Percentiles rank a stretch among this genome's conserved stretches.
These are phyloP conservation scores for Dolichallabes microphthalmus DNA, from an alignment of 2,113 vertebrate genomes.

Conservation along the genomic window DNA sequence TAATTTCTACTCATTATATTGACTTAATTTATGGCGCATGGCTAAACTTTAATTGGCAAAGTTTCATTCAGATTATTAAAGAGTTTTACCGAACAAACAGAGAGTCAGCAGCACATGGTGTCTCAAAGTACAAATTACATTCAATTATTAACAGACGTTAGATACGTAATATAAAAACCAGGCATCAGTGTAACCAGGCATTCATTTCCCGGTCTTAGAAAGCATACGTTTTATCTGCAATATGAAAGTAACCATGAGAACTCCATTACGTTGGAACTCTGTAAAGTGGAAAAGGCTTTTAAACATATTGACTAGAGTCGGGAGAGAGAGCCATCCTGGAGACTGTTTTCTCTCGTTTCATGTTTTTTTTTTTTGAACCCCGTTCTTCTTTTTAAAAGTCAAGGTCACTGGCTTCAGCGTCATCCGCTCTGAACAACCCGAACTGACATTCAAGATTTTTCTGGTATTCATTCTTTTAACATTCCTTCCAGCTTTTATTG, in stretches of 20 bases:
- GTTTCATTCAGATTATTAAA: too few species aligned
- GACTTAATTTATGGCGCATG: too few species aligned
- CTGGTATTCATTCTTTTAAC: not conserved
- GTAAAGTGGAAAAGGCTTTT: slow-evolving; percentile 26
- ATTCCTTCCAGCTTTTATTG: slow-evolving; percentile 18
- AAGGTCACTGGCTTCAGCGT: slow-evolving; percentile 41
- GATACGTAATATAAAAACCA: not conserved
- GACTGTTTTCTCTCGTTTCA: slow-evolving; percentile 6
- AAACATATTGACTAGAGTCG: slow-evolving; percentile 19
- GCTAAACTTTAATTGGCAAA: too few species aligned
- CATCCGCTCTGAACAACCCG: slow-evolving; percentile 1
- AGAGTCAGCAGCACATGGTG: not conserved
- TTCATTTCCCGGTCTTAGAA: not conserved
- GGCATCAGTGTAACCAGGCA: too few species aligned
- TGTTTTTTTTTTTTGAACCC: slow-evolving; percentile 34
- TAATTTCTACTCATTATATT: too few species aligned
- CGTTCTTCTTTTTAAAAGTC: slow-evolving; percentile 31
- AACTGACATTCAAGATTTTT: slow-evolving; percentile 31
- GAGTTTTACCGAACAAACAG: too few species aligned
- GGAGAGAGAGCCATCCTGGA: slow-evolving; percentile 9
- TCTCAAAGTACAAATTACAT: not conserved
- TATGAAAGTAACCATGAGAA: not conserved
- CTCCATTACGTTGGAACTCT: not conserved
- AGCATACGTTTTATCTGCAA: not conserved
- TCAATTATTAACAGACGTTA: not conserved